Evolutionary conservation across 2,797 vertebrate genomes (phyloP), one percentile per base, ranked within the genome.

Genomic region (Sciaenops ocellatus): DNA sequence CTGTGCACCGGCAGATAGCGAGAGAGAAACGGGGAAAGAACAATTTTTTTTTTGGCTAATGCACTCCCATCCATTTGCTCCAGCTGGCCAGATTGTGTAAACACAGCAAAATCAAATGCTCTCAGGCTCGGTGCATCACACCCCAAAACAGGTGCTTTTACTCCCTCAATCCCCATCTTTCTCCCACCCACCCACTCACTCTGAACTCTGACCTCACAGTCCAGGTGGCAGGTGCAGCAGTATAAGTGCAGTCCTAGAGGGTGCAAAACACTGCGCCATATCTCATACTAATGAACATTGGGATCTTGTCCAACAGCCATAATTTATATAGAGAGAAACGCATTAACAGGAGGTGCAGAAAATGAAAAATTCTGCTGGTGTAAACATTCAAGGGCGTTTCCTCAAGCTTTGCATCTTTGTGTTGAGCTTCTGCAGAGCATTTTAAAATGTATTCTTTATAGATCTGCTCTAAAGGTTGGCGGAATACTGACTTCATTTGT

Each of bases 81-180:
- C 93, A 94, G 90, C 92, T 93, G 93, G 87, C 72, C 66, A 12
- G 41, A 54, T 66, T 51, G 61, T 73, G 61, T 68, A 85, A 80
- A 90, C 69, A 86, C 54, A 84, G 73, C 52, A 60, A 65, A 90
- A 82, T 76, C 55, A 65, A 79, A 75, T 83, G 78, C 69, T 89
- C 77, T 82, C 73, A 52, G 22, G 59, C 73, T 85, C 17, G 1
- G 13, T 60, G 78, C 74, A 90, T 83, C 70, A 79, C 90, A 30
- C 91, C 91, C 93, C 10, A 8, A 91, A 89, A 79, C 92, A 93
- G 93, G 90, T 93, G 94, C 84, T 73, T 79, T 66, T 66, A 51
- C 73, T 90, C 88, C 78, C 80, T 73, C 42, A 42, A 11, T 82
- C 75, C 72, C 73, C 62, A 50, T 80, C 78, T 66, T 48, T 51